Conservation (phyloP, 2,888 invertebrate species). For the Glaucopsyche alexis region DNA sequence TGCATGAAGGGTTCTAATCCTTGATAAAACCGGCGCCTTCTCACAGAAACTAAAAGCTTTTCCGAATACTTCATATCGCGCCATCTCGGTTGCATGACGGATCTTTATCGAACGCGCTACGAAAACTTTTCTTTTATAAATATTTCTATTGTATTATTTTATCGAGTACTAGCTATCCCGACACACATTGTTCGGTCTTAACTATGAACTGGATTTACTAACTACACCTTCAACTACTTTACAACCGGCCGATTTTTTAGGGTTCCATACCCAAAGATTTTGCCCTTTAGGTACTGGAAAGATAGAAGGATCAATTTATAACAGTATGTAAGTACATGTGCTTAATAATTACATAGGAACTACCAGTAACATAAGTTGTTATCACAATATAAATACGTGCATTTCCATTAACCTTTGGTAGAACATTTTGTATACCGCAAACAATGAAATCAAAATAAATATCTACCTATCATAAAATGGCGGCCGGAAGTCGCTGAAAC, state of each 20-base stretch:
- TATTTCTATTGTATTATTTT: background rate
- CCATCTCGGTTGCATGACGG: slow-evolving; percentile 11
- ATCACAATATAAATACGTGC: no score
- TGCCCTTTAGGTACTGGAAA: no score
- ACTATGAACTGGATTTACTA: no score
- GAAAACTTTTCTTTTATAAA: background rate
- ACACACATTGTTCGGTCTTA: background rate
- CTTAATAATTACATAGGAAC: no score
- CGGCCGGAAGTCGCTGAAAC: slow-evolving; percentile 22
- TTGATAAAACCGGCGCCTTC: background rate
- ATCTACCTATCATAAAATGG: background rate
- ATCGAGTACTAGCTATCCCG: background rate
- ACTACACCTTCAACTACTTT: no score
- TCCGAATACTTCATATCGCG: background rate
- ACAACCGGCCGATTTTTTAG: no score
- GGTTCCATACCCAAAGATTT: no score
- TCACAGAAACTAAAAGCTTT: slow-evolving; percentile 17
- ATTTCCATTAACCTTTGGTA: no score
- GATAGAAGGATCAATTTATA: no score
- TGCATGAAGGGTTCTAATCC: background rate
- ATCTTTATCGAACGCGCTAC: background rate
- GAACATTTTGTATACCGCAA: no score
- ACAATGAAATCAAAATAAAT: background rate
- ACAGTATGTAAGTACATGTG: no score
- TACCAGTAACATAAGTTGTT: no score